Percentiles rank a stretch among this genome's conserved stretches.
phyloP scores from a whole-genome alignment of 2,113 vertebrate genomes.

The Perca schrenkii region DNA sequence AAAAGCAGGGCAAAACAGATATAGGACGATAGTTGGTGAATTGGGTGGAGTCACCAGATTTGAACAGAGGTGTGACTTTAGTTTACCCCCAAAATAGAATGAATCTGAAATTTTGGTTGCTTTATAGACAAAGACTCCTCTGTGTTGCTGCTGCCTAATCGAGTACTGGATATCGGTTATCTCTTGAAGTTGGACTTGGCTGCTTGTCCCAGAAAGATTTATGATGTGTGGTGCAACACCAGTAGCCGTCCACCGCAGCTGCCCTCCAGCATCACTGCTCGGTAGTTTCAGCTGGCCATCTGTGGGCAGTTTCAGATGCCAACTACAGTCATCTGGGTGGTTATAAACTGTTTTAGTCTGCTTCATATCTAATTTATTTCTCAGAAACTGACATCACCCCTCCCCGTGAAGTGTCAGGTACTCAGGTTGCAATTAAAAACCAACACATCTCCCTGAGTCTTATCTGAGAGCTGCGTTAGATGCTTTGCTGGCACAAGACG shows the following conservation, averaged over 20 bases:
- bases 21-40: too few species aligned
- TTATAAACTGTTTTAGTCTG: constrained; percentile 26
- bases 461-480: constrained; percentile 22
- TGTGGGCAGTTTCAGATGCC: constrained; percentile 53
- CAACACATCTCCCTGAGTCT: constrained; percentile 20
- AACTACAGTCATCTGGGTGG: constrained; percentile 37
- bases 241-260: constrained; percentile 43
- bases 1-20: too few species aligned
- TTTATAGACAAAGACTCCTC: constrained; percentile 12
- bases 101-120: background rate
- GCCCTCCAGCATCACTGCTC: constrained; percentile 28
- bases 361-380: constrained; percentile 21
- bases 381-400: constrained; percentile 31
- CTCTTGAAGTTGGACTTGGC: constrained; percentile 52
- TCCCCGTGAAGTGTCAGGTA: constrained; percentile 29
- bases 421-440: constrained; percentile 65
- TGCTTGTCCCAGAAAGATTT: constrained; percentile 62
- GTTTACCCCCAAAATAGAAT: background rate
- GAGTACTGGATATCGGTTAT: constrained; percentile 41
- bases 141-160: constrained; percentile 24
- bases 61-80: too few species aligned
- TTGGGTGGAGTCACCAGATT: too few species aligned
- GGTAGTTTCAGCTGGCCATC: constrained; percentile 64
- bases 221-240: constrained; percentile 57
- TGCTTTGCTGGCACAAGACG: constrained; percentile 30